Evolutionary conservation across 2,888 invertebrate genomes (phyloP).

Genomic region (Cosmia trapezina): DNA sequence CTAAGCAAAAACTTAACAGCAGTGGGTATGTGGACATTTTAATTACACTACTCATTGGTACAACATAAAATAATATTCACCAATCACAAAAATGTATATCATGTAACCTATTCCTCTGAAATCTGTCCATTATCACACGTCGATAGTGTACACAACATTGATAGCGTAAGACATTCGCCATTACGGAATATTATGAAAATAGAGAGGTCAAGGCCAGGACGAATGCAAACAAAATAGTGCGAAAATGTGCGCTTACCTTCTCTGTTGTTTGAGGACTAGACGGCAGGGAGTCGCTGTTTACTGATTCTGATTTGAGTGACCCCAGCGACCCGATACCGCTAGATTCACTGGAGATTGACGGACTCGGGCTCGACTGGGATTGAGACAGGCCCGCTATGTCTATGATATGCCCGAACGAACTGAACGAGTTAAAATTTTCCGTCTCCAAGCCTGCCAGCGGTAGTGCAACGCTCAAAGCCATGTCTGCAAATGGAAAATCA

Average conservation of each 20-base stretch:
- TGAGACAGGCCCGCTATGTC: conserved; percentile 88
- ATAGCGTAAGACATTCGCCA: conserved; percentile 88
- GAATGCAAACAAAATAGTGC: conserved; percentile 86
- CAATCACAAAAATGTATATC: conserved; percentile 26
- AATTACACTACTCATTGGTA: conserved; percentile 22
- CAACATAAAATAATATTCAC: conserved; percentile 2
- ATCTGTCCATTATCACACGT: conserved; percentile 81
- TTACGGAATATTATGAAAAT: conserved; percentile 91
- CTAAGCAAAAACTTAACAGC: conserved; percentile 52
- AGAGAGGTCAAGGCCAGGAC: conserved; percentile 90
- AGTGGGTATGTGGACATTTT: conserved; percentile 57
- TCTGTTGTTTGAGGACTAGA: conserved; percentile 90
- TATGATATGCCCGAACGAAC: conserved; percentile 87
- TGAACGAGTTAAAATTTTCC: conserved; percentile 88
- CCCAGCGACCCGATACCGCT: conserved; percentile 91
- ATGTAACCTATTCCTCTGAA: conserved; percentile 62
- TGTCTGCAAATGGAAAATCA: conserved; percentile 86
- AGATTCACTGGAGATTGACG: conserved; percentile 91
- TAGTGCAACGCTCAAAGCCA: conserved; percentile 92
- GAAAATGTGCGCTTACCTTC: conserved; percentile 82
- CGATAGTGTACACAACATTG: conserved; percentile 83
- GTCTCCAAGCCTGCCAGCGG: conserved; percentile 90
- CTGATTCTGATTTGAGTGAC: conserved; percentile 89
- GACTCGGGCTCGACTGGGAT: conserved; percentile 89
- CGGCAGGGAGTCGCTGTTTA: conserved; percentile 87